Conservation (phyloP, 2,797 vertebrate genomes). For the Cetoscarus ocellatus region DNA sequence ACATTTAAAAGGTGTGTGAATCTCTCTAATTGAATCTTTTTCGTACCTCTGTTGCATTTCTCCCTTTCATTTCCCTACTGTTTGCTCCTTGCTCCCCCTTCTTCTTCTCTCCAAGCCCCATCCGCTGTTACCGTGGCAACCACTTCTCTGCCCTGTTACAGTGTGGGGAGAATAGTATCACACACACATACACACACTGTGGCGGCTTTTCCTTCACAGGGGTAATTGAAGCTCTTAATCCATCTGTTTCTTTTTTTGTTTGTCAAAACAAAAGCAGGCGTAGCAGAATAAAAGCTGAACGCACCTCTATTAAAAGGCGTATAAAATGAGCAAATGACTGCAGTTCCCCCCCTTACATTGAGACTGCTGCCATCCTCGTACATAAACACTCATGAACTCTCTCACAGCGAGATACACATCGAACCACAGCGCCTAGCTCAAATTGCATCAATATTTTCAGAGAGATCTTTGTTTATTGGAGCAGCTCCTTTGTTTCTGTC, state of each 20-base stretch:
- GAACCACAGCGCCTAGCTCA: conserved; percentile 15
- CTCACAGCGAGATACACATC: conserved; percentile 1
- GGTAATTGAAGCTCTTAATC: conserved; percentile 80
- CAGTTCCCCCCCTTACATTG: conserved; percentile 28
- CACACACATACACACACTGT: conserved; percentile 5
- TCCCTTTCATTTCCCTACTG: conserved; percentile 31
- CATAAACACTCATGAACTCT: conserved; percentile 7
- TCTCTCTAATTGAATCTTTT: conserved; percentile 13
- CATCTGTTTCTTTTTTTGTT: conserved; percentile 66
- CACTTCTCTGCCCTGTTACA: conserved; percentile 70
- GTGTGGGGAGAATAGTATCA: conserved; percentile 56
- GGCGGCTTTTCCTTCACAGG: conserved; percentile 48
- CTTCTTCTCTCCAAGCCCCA: conserved; percentile 52
- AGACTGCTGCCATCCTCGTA: conserved; percentile 16
- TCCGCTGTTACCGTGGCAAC: conserved; percentile 78
- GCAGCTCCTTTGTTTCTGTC: conserved; percentile 45
- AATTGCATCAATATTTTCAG: conserved; percentile 31
- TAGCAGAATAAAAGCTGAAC: conserved; percentile 61
- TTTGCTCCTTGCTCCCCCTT: conserved; percentile 39
- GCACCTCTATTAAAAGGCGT: conserved; percentile 56
- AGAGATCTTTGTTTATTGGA: conserved; percentile 47
- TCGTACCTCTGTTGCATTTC: conserved; percentile 3
- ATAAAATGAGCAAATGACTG: conserved; percentile 60
- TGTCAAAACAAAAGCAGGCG: conserved; percentile 72
- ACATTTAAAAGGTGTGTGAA: background rate